Evolutionary conservation across 2,797 vertebrate genomes (phyloP), one percentile per base, ranked within the genome.

Genomic region (Buphagus erythrorhynchus): DNA sequence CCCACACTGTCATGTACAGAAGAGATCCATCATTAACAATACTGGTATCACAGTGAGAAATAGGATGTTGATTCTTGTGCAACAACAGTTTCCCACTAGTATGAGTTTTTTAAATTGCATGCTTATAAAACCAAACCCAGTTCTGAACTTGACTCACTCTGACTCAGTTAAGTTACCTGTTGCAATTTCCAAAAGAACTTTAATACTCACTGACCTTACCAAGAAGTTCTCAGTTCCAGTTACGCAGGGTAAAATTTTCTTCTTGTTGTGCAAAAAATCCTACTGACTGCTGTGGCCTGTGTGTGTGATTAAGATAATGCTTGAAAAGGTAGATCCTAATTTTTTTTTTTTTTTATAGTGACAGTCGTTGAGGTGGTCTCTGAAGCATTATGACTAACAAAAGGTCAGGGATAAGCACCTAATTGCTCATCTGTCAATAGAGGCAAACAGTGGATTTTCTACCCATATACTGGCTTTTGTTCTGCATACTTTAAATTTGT

Each of bases 111-210:
- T 63, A 35, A 96, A 94, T 95, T 73, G 88, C 13, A 78, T 63
- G 62, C 48, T 94, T 38, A 36, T 8, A 90, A 73, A 92, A 93
- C 75, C 72, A 95, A 95, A 91, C 82, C 89, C 88, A 80, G 36
- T 65, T 91, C 73, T 88, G 79, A 25, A 75, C 13, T 33, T 96
- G 91, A 94, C 43, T 91, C 96, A 96, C 16, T 38, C 26, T 95
- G 91, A 95, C 83, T 97, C 87, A 95, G 62, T 88, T 76, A 78
- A 91, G 82, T 36, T 54, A 63, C 45, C 71, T 88, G 66, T 72
- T 90, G 81, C 62, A 84, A 52, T 35, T 96, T 91, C 58, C 58
- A 63, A 59, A 91, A 91, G 24, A 93, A 54, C 38, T 68, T 87
- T 29, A 82, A 85, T 67, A 74, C 62, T 74, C 72, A 51, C 28